These are phyloP conservation scores for Aplysia californica DNA, from an alignment of 1,140 invertebrate species.

Conservation along the genomic window DNA sequence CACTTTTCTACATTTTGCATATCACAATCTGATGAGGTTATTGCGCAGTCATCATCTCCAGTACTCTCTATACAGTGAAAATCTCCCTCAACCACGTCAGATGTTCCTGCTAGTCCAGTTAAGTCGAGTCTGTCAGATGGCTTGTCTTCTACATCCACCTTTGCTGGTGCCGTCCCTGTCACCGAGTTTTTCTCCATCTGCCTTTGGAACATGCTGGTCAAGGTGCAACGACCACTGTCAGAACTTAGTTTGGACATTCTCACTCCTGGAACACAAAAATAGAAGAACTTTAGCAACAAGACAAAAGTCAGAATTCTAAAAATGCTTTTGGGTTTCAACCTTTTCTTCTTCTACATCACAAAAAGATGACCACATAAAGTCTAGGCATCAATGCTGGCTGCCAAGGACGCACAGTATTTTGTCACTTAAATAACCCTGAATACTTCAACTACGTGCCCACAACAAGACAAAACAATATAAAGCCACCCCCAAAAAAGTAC, in stretches of 20 bases:
- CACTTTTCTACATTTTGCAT: too few species aligned
- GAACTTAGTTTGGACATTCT: not conserved
- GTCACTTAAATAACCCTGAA: not conserved
- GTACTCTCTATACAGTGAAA: not conserved
- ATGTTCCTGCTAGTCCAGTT: not conserved
- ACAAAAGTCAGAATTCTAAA: not conserved
- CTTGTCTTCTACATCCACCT: not conserved
- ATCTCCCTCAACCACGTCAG: not conserved
- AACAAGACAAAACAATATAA: too few species aligned
- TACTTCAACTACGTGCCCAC: too few species aligned
- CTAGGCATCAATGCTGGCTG: not conserved
- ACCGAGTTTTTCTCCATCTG: not conserved
- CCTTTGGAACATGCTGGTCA: not conserved
- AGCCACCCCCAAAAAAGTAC: too few species aligned
- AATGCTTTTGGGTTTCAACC: not conserved
- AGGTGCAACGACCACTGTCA: not conserved
- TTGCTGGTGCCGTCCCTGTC: not conserved
- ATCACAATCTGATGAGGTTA: too few species aligned
- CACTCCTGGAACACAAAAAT: not conserved
- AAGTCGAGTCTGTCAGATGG: not conserved
- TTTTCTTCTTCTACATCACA: not conserved
- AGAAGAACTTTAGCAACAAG: not conserved
- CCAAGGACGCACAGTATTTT: not conserved
- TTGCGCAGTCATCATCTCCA: too few species aligned
- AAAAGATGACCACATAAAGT: not conserved